Evolutionary conservation across 1,140 invertebrate species (phyloP).

Genomic region (Pinna nobilis): DNA sequence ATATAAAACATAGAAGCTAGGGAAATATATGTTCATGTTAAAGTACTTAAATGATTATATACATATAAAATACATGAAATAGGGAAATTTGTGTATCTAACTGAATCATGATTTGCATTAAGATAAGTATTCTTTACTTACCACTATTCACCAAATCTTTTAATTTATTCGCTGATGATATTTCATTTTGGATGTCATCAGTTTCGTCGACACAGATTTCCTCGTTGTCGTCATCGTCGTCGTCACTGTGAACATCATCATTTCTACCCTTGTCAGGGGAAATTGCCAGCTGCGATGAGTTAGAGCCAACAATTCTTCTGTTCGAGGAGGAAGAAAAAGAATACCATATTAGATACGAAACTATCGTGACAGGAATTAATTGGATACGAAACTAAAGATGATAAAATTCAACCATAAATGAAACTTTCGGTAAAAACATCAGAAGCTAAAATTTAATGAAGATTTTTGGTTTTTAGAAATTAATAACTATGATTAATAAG

Average conservation of each 20-base stretch:
- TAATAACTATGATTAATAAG: neutral
- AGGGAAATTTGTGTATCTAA: too few relatives aligned
- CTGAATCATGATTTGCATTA: too few relatives aligned
- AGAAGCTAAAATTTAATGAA: neutral
- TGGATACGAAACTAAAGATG: too few relatives aligned
- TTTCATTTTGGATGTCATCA: slow-evolving; percentile 30
- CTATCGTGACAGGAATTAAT: too few relatives aligned
- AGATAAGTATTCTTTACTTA: slow-evolving; percentile 2
- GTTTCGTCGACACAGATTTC: slow-evolving; percentile 48
- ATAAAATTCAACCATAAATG: too few relatives aligned
- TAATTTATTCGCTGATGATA: slow-evolving; percentile 38
- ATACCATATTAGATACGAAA: too few relatives aligned
- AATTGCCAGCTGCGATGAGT: slow-evolving; percentile 3
- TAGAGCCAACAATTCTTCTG: slow-evolving; percentile 17
- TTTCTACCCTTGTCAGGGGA: slow-evolving; percentile 31
- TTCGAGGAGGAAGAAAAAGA: neutral
- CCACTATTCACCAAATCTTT: slow-evolving; percentile 33
- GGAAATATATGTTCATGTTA: too few relatives aligned
- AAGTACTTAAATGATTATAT: too few relatives aligned
- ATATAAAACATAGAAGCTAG: too few relatives aligned
- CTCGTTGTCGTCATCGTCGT: slow-evolving; percentile 43
- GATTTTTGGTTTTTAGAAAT: neutral
- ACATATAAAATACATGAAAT: too few relatives aligned
- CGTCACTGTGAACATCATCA: slow-evolving; percentile 37
- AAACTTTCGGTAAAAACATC: too few relatives aligned